phyloP scores from a whole-genome alignment of 2,888 invertebrate genomes.

The Watsonalla binaria region DNA sequence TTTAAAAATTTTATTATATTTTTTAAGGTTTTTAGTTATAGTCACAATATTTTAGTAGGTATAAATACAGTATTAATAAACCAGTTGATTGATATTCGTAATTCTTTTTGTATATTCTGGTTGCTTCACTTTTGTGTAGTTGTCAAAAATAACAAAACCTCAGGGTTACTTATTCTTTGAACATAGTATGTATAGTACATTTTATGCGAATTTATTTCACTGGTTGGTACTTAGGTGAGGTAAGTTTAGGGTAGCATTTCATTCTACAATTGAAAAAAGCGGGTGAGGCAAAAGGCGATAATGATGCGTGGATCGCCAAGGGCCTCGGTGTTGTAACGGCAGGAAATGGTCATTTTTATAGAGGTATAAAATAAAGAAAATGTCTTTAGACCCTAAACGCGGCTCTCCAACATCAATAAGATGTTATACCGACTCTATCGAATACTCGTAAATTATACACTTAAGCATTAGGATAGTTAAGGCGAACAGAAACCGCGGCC shows the following conservation, averaged over 20 bases:
- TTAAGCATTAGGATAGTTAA: slow-evolving; percentile 3
- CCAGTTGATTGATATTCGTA: too few species aligned
- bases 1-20: too few species aligned
- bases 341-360: slow-evolving; percentile 49
- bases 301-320: slow-evolving; percentile 28
- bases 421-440: slow-evolving; percentile 22
- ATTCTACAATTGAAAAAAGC: not conserved
- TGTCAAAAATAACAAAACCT: too few species aligned
- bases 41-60: too few species aligned
- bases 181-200: too few species aligned
- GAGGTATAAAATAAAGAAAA: slow-evolving; percentile 46
- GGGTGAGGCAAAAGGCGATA: slow-evolving; percentile 16
- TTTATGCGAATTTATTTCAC: not conserved
- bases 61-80: too few species aligned
- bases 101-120: too few species aligned
- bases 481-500: too few species aligned
- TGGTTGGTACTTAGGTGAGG: not conserved
- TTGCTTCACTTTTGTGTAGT: too few species aligned
- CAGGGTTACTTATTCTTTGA: too few species aligned
- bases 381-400: slow-evolving; percentile 25
- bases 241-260: too few species aligned
- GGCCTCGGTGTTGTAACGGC: slow-evolving; percentile 32
- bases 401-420: slow-evolving; percentile 37
- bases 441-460: slow-evolving; percentile 5
- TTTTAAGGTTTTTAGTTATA: too few species aligned